Evolutionary conservation across 2,797 vertebrate genomes (phyloP), one percentile per base, ranked within the genome.

Genomic region (Pitangus sulphuratus): DNA sequence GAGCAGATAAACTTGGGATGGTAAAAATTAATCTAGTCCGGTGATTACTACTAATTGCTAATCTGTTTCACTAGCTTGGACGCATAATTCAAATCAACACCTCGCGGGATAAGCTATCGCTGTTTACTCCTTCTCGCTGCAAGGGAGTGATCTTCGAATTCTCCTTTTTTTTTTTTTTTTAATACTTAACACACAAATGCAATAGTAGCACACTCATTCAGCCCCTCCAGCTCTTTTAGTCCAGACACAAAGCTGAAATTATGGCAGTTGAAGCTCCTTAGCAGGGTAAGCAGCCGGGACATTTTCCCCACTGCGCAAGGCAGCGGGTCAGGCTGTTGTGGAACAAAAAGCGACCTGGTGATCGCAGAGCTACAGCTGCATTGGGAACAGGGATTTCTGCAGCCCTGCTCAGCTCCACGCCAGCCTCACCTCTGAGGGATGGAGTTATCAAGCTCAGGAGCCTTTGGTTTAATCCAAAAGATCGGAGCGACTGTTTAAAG

Each of bases 401-500:
- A 33, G 65, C 30, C 0, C 26, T 12, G 33, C 90, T 68, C 86
- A 35, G 95, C 83, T 37, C 69, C 20, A 1, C 9, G 13, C 33
- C 35, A 71, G 69, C 69, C n/a, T 44, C 69, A 48, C 20, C 44
- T 53, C 84, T 2, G 9, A 61, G 8, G 26, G 51, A 74, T 14
- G 8, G 7, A 12, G 31, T 1, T 2, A 26, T 2, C 15, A 9
- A 44, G 5, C 18, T 60, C 44, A 47, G 64, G 71, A 87, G 8
- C 54, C 71, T 82, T 69, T 0, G 1, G 48, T 45, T 77, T 48
- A 58, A 15, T 11, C 9, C 3, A 0, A 48, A 47, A 26, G 9
- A 30, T 17, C 25, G 30, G 11, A 65, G 7, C 0, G 0, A 9
- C 16, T 1, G 1, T 35, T 69, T 30, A 26, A 61, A 57, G 13